Evolutionary conservation across 2,797 vertebrate species (phyloP).

Genomic region (Myotis planiceps): DNA sequence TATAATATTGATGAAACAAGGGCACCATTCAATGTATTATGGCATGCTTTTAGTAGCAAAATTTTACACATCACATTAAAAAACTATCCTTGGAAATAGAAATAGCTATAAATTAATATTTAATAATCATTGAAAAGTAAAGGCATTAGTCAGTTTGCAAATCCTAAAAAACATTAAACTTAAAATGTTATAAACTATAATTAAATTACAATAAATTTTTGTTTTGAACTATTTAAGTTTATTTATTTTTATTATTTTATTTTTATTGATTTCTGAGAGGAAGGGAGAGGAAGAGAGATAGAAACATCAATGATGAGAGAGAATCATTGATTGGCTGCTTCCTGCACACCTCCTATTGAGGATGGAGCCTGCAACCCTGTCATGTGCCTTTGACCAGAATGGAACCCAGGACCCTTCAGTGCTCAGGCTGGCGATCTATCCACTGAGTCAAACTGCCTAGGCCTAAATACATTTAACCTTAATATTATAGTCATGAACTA

Average conservation of each 20-base stretch:
- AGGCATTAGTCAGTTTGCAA: not conserved
- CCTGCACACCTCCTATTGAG: too few relatives aligned
- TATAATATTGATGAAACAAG: not conserved
- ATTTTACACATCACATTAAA: not conserved
- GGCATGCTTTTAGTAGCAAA: not conserved
- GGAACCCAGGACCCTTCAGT: too few relatives aligned
- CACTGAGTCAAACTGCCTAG: too few relatives aligned
- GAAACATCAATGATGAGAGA: too few relatives aligned
- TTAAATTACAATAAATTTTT: conserved; percentile 46
- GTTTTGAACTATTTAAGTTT: conserved; percentile 78
- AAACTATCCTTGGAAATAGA: not conserved
- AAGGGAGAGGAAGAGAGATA: too few relatives aligned
- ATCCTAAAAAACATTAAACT: not conserved
- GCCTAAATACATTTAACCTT: not conserved
- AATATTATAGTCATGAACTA: conserved; percentile 61
- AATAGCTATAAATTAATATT: not conserved
- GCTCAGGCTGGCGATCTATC: too few relatives aligned
- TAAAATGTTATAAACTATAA: not conserved
- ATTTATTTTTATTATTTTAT: too few relatives aligned
- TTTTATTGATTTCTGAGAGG: too few relatives aligned
- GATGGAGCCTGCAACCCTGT: too few relatives aligned
- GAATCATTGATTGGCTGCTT: too few relatives aligned
- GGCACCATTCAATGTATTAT: not conserved
- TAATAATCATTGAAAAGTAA: not conserved
- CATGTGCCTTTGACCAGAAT: too few relatives aligned